Evolutionary conservation across 2,888 invertebrate genomes (phyloP).

Genomic region (Latheticus oryzae): DNA sequence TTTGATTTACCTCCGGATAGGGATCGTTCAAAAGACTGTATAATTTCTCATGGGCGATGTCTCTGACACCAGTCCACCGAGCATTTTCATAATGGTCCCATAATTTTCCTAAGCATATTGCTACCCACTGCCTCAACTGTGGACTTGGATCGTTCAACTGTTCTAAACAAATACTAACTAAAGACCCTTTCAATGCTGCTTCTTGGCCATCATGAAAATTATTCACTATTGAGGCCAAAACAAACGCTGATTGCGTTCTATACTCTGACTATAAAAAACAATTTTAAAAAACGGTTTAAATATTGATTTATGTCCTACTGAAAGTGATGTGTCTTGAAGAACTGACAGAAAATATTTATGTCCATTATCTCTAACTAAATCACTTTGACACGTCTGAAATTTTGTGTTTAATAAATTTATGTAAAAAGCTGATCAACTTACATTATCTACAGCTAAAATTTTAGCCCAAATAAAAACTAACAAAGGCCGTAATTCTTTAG

Average conservation of each 20-base stretch:
- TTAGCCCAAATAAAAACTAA: conserved; percentile 99
- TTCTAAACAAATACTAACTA: conserved; percentile 92
- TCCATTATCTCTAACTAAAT: conserved; percentile 92
- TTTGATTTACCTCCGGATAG: conserved; percentile 80
- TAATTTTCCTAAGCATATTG: conserved; percentile 88
- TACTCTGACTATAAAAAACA: conserved; percentile 75
- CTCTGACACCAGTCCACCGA: conserved; percentile 95
- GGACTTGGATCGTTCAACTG: conserved; percentile 81
- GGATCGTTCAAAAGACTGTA: conserved; percentile 82
- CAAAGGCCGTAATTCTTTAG: conserved; percentile 89
- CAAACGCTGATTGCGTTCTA: conserved; percentile 94
- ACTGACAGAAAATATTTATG: conserved; percentile 96
- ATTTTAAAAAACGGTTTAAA: conserved; percentile 5
- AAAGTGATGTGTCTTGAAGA: conserved; percentile 86
- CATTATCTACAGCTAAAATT: conserved; percentile 95
- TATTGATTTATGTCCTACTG: conserved; percentile 69
- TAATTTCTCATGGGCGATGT: conserved; percentile 96
- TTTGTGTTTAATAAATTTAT: conserved; percentile 17
- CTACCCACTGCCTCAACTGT: conserved; percentile 86
- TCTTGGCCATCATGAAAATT: conserved; percentile 90
- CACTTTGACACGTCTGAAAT: conserved; percentile 89
- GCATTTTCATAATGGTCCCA: conserved; percentile 92
- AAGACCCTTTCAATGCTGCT: conserved; percentile 87
- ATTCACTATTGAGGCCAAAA: conserved; percentile 92
- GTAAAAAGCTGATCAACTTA: conserved; percentile 65